phyloP scores from a whole-genome alignment of 2,888 invertebrate species.

The Sisyra nigra region DNA sequence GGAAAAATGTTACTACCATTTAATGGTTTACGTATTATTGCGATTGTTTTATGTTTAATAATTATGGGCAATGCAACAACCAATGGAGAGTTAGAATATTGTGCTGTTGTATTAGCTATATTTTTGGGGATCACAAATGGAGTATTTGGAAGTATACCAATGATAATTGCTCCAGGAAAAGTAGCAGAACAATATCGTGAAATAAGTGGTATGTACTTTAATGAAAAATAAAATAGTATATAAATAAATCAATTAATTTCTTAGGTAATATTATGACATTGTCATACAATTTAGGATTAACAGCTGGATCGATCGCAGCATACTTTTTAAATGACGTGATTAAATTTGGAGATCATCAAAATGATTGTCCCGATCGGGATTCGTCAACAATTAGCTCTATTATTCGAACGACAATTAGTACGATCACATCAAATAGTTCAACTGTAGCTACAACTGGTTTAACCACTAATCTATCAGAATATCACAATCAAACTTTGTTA shows the following conservation, averaged over 20 bases:
- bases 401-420: too few relatives aligned
- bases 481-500: too few relatives aligned
- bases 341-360: slow-evolving; percentile 5
- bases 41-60: slow-evolving; percentile 3
- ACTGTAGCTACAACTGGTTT: too few relatives aligned
- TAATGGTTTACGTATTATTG: slow-evolving; percentile 6
- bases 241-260: background rate
- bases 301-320: slow-evolving; percentile 69
- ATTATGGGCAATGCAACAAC: slow-evolving; percentile 12
- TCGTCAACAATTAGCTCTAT: too few relatives aligned
- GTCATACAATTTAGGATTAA: slow-evolving; percentile 75
- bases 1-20: slow-evolving; percentile 5
- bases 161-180: slow-evolving; percentile 79
- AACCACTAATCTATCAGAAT: too few relatives aligned
- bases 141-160: slow-evolving; percentile 77
- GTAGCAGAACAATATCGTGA: slow-evolving; percentile 76
- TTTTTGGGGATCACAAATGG: slow-evolving; percentile 73
- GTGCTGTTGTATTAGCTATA: slow-evolving; percentile 48
- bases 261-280: slow-evolving; percentile 84
- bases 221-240: too few relatives aligned
- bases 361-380: background rate
- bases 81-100: slow-evolving; percentile 32
- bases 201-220: slow-evolving; percentile 48
- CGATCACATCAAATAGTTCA: too few relatives aligned
- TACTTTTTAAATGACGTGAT: slow-evolving; percentile 47